Conservation (phyloP, 2,888 invertebrate genomes). For the Megastigmus dorsalis region DNA sequence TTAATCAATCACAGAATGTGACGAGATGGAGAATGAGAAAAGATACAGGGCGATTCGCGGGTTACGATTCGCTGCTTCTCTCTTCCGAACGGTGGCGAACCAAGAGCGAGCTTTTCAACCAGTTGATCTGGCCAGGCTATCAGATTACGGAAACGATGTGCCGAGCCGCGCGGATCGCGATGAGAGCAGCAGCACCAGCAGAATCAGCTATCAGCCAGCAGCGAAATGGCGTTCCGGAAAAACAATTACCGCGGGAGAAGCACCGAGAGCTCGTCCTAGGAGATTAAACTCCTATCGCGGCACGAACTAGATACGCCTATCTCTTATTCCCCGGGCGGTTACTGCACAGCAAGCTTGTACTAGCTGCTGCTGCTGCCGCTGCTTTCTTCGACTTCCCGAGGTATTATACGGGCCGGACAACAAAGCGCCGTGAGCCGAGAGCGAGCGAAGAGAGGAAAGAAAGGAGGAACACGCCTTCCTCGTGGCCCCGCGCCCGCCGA, state of each 20-base stretch:
- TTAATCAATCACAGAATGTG: too few species aligned
- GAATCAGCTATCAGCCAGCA: too few species aligned
- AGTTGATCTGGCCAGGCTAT: too few species aligned
- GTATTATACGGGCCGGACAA: background rate
- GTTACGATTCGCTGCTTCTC: too few species aligned
- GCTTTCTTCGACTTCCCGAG: background rate
- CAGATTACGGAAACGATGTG: too few species aligned
- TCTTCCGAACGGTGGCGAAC: too few species aligned
- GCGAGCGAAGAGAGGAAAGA: background rate
- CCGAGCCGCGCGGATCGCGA: too few species aligned
- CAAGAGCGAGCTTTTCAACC: too few species aligned
- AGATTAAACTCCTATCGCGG: background rate
- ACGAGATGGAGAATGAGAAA: too few species aligned
- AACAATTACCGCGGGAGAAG: constrained; percentile 25
- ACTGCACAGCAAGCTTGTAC: too few species aligned
- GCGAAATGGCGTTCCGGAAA: background rate
- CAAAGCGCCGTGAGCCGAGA: background rate
- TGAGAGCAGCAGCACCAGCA: too few species aligned
- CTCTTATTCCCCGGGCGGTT: background rate
- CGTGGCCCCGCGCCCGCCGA: background rate
- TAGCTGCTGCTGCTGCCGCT: background rate
- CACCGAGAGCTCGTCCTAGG: background rate
- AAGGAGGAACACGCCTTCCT: constrained; percentile 7
- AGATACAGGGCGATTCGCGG: too few species aligned
- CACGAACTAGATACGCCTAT: constrained; percentile 1